Evolutionary conservation across 2,113 vertebrate species (phyloP).

Genomic region (Synodontis membranacea): DNA sequence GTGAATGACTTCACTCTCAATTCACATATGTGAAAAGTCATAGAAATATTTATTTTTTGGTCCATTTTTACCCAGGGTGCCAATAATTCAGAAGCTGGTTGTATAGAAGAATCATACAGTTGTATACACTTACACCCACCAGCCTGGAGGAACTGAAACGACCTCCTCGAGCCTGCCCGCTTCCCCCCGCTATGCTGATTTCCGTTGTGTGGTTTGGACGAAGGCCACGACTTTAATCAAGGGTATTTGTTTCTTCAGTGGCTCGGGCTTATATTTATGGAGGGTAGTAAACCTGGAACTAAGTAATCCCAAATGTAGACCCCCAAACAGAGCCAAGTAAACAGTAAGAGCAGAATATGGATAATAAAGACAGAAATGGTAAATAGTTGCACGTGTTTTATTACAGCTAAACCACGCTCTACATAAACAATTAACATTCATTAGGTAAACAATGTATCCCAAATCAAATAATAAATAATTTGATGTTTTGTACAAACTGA

Average conservation of each 20-base stretch:
- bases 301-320: background rate
- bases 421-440: slow-evolving; percentile 91
- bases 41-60: background rate
- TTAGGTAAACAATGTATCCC: slow-evolving; percentile 84
- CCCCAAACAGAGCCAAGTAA: background rate
- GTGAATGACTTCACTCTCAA: background rate
- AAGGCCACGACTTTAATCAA: background rate
- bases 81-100: background rate
- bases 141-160: background rate
- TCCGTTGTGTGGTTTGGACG: slow-evolving; percentile 3
- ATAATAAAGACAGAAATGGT: slow-evolving; percentile 42
- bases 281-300: background rate
- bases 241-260: background rate
- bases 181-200: background rate
- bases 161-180: background rate
- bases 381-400: slow-evolving; percentile 82
- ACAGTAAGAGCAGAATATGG: background rate
- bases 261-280: background rate
- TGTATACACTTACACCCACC: background rate
- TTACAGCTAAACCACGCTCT: slow-evolving; percentile 88
- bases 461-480: slow-evolving; percentile 88
- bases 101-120: background rate
- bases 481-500: slow-evolving; percentile 87
- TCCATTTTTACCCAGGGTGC: background rate
- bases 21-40: background rate